Percentiles rank a stretch among this genome's conserved stretches.
phyloP scores from a whole-genome alignment of 2,113 vertebrate species.

The Tor tambroides region DNA sequence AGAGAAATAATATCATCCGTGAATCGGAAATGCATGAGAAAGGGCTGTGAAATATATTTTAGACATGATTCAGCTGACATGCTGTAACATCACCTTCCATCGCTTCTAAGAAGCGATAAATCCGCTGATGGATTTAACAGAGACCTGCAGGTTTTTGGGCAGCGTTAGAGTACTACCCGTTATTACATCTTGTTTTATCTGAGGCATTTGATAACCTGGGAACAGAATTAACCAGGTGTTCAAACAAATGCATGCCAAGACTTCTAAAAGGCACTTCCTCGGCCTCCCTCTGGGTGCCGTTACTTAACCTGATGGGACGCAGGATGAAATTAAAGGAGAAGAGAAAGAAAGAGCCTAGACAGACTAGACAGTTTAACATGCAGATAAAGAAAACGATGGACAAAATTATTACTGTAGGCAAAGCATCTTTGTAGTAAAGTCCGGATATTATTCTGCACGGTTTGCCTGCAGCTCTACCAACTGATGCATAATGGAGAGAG shows the following conservation, averaged over 20 bases:
- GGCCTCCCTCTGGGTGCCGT: background rate
- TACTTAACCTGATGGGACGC: constrained; percentile 13
- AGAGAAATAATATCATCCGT: background rate
- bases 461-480: constrained; percentile 34
- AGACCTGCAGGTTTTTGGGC: background rate
- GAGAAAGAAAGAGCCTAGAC: background rate
- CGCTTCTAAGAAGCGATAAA: background rate
- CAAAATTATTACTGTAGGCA: constrained; percentile 23
- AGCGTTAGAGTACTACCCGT: background rate
- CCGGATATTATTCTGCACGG: constrained; percentile 29
- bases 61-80: background rate
- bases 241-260: constrained; percentile 18
- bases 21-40: background rate
- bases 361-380: background rate
- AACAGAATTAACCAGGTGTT: constrained; percentile 22
- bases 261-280: constrained; percentile 26
- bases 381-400: background rate
- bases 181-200: background rate
- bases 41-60: background rate
- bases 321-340: background rate
- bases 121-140: constrained; percentile 56
- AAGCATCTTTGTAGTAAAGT: background rate
- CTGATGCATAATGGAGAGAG: constrained; percentile 29
- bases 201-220: background rate
- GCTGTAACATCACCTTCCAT: background rate